Evolutionary conservation across 92 coral and sea anemone species (phyloP), one percentile per base, ranked within the genome.

Genomic region (Epizoanthus scotinus): DNA sequence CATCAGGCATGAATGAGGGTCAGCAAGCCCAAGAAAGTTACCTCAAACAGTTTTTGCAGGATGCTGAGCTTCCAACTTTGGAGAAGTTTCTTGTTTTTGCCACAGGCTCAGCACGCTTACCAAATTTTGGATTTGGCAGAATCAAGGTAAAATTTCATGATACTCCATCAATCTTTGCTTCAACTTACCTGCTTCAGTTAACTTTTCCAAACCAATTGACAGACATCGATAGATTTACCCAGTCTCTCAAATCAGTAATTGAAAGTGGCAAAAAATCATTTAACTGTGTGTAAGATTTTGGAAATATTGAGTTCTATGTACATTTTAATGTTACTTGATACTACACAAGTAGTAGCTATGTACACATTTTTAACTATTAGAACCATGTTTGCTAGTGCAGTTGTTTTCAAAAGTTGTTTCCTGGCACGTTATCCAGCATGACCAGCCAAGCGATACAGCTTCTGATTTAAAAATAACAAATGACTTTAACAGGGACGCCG

Each of bases 91-190:
- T 86, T 6, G 73, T 73, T 36, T 86, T 86, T 26, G 79, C 87
- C 20, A 91, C 90, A 40, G 95, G 92, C 0, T 69, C 95, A 52
- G 56, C 92, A 42, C 19, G 77, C 80, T 47, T 88, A 67, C 92
- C 95, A 60, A 67, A 74, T 72, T 88, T 78, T 86, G 90, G 90
- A 7, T 52, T 91, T 64, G 81, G 89, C 17, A 88, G 42, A 65
- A 88, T 91, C 71, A 63, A 57, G 15, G 82, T 91, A 0, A 85
- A 88, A 74, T 91, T 88, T 83, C 88, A 91, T 19, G 42, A 79
- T 34, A 63, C 59, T 19, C 63, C 82, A 20, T 65, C 95, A n/a
- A 85, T 91, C 24, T 88, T 88, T 88, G 90, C 95, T 12, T 91
- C 92, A 49, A 83, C 92, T 10, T 88, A 92, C 64, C 59, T 86